A percentile compares a stretch with the other conserved stretches of the same genome.
Evolutionary conservation across 2,113 vertebrate species (phyloP).

Genomic region (Prinia subflava): DNA sequence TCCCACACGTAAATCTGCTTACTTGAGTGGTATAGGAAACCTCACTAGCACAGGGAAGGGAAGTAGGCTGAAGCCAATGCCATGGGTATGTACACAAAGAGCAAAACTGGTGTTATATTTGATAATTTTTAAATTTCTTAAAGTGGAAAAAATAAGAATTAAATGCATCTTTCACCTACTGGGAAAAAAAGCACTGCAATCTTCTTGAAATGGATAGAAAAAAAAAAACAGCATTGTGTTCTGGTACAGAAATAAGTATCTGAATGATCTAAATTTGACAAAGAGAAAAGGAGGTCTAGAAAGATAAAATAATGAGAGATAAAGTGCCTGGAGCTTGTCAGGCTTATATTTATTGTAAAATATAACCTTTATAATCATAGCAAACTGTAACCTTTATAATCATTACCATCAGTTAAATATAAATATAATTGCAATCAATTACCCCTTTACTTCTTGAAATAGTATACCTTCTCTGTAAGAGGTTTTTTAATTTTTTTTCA

Average conservation of each 20-base stretch:
- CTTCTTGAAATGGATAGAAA: not conserved
- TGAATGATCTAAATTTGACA: not conserved
- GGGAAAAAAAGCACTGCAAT: not conserved
- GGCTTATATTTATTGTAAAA: slow-evolving; percentile 12
- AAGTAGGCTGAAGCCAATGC: not conserved
- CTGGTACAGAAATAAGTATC: not conserved
- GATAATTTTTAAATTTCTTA: not conserved
- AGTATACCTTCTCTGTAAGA: not conserved
- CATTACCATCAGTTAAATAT: slow-evolving; percentile 27
- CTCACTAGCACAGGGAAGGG: not conserved
- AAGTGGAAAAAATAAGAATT: not conserved
- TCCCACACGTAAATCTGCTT: not conserved
- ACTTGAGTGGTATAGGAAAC: not conserved
- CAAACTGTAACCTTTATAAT: not conserved
- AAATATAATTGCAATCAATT: slow-evolving; percentile 32
- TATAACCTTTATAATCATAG: not conserved
- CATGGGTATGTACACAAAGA: not conserved
- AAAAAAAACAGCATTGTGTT: not conserved
- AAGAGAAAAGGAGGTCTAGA: not conserved
- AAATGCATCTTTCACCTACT: not conserved
- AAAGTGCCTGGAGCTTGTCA: not conserved
- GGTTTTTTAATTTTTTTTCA: not conserved
- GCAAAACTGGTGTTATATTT: not conserved
- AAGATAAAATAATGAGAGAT: not conserved
- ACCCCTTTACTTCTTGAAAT: not conserved